These are phyloP conservation scores for Gymnogyps californianus DNA, from an alignment of 2,113 vertebrate genomes.

Conservation along the genomic window DNA sequence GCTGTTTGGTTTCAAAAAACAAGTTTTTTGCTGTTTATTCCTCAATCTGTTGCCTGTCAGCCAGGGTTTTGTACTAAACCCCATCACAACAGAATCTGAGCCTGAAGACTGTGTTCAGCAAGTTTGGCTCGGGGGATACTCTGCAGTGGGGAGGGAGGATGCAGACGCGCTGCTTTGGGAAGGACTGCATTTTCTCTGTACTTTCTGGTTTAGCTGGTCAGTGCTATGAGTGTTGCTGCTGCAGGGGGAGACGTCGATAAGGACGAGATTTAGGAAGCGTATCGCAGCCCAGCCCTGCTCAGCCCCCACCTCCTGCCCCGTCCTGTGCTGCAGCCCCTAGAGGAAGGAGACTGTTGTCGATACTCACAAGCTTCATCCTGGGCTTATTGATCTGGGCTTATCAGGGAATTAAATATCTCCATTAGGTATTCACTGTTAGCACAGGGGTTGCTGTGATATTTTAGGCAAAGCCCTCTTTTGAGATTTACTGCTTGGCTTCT, in stretches of 20 bases:
- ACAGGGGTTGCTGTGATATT: not conserved
- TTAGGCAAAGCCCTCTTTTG: not conserved
- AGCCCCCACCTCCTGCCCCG: not conserved
- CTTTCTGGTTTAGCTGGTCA: not conserved
- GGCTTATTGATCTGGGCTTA: not conserved
- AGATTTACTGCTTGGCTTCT: not conserved
- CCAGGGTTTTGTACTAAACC: not conserved
- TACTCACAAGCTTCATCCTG: not conserved
- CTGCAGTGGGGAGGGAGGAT: not conserved
- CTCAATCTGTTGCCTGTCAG: not conserved
- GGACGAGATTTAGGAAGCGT: not conserved
- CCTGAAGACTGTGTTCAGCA: not conserved
- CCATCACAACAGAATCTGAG: not conserved
- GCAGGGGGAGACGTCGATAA: not conserved
- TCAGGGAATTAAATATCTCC: not conserved
- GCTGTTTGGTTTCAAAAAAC: not conserved
- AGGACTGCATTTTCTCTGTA: not conserved
- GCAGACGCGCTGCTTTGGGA: not conserved
- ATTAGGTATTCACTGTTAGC: not conserved
- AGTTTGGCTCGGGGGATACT: accelerated
- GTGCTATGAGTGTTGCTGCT: not conserved
- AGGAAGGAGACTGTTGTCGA: not conserved
- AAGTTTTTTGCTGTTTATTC: not conserved
- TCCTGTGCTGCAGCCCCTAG: not conserved
- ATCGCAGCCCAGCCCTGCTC: not conserved